A percentile compares a stretch with the other conserved stretches of the same genome.
Conservation (phyloP, 2,797 vertebrate genomes). For the Leptodactylus fallax region DNA sequence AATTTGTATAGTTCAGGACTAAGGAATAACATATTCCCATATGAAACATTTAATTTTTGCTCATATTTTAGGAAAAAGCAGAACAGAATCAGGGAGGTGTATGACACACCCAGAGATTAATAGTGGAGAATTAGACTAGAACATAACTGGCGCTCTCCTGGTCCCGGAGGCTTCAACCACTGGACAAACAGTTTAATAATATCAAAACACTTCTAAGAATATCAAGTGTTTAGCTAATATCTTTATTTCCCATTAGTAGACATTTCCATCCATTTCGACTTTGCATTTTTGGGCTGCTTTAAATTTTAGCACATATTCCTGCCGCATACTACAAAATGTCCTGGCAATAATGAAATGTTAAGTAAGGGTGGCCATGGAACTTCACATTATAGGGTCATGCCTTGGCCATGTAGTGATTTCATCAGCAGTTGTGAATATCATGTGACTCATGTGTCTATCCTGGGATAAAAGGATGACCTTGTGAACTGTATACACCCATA, state of each 20-base stretch:
- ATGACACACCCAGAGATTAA: conserved; percentile 47
- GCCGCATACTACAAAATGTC: not conserved
- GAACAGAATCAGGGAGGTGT: not conserved
- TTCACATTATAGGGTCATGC: conserved; percentile 7
- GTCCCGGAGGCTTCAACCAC: not conserved
- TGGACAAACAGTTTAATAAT: conserved; percentile 13
- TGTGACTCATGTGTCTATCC: not conserved
- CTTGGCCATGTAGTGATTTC: conserved; percentile 7
- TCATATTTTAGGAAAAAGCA: conserved; percentile 1
- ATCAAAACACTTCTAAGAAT: conserved; percentile 19
- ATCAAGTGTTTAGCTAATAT: not conserved
- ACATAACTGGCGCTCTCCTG: not conserved
- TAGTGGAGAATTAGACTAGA: conserved; percentile 18
- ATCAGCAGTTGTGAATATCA: not conserved
- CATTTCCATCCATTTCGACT: not conserved
- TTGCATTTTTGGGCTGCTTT: not conserved
- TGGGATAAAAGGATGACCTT: not conserved
- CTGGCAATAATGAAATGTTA: not conserved
- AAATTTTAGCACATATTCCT: not conserved
- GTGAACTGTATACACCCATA: conserved; percentile 18
- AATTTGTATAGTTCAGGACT: too few relatives aligned
- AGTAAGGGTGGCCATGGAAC: not conserved
- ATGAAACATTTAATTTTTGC: not conserved
- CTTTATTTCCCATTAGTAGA: not conserved
- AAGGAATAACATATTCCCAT: too few relatives aligned